Conservation (phyloP, 2,797 vertebrate species). For the Hydrophis major region DNA sequence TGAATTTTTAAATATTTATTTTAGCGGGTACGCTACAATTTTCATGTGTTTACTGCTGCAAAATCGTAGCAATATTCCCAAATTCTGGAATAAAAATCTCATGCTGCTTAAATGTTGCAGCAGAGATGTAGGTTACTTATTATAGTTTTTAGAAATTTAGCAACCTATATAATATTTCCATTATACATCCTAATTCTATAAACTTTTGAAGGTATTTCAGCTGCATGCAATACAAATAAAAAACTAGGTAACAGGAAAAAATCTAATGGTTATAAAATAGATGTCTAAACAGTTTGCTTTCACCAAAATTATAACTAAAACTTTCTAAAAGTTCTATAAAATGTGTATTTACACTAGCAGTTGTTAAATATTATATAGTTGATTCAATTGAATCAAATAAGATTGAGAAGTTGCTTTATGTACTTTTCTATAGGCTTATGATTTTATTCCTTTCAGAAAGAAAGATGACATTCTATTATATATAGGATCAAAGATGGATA, state of each 20-base stretch:
- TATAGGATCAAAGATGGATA: background rate
- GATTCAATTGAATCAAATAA: background rate
- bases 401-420: background rate
- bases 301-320: background rate
- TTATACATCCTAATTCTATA: background rate
- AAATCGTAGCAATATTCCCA: background rate
- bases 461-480: background rate
- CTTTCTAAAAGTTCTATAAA: background rate
- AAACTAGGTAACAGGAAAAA: background rate
- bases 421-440: background rate
- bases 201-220: background rate
- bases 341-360: background rate
- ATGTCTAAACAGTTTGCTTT: background rate
- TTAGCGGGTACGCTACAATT: background rate
- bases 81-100: background rate
- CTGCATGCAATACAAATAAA: background rate
- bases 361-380: background rate
- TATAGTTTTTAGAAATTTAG: background rate
- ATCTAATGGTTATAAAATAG: background rate
- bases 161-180: background rate
- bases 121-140: background rate
- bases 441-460: background rate
- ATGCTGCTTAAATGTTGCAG: background rate
- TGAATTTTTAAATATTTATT: background rate
- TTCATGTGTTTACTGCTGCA: background rate